These are phyloP conservation scores for Teleogryllus occipitalis DNA, from an alignment of 1,140 invertebrate genomes.

Conservation along the genomic window DNA sequence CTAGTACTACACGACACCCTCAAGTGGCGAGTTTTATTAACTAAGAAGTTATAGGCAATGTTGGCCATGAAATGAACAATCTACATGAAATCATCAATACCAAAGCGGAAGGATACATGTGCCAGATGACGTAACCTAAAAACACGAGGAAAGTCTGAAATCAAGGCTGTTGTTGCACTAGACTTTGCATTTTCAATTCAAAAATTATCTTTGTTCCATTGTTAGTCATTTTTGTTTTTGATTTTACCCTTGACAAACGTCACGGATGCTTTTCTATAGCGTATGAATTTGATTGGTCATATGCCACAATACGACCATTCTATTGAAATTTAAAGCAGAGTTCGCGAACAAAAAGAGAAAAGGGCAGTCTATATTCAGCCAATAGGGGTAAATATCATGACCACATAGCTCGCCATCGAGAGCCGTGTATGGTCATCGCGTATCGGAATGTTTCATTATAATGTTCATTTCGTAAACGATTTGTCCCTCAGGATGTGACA, in stretches of 20 bases:
- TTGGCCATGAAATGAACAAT: neutral
- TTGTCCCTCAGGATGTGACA: too few relatives aligned
- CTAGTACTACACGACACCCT: neutral
- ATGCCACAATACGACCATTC: neutral
- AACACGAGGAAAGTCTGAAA: neutral
- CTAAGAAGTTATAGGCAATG: neutral
- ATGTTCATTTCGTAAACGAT: too few relatives aligned
- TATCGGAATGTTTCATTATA: too few relatives aligned
- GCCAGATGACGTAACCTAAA: slow-evolving; percentile 20
- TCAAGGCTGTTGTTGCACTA: neutral
- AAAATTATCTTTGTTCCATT: neutral
- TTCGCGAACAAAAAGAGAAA: neutral
- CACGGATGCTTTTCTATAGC: too few relatives aligned
- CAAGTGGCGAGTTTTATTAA: neutral
- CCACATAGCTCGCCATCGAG: neutral
- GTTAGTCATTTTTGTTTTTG: too few relatives aligned
- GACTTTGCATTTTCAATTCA: neutral
- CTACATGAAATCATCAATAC: neutral
- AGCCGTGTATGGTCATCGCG: too few relatives aligned
- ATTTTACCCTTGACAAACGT: too few relatives aligned
- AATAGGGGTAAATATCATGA: neutral
- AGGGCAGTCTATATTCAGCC: neutral
- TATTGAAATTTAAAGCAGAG: neutral
- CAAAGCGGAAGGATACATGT: slow-evolving; percentile 19
- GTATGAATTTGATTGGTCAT: too few relatives aligned